phyloP scores from a whole-genome alignment of 2,888 invertebrate species.

The Mesochorus sp. region DNA sequence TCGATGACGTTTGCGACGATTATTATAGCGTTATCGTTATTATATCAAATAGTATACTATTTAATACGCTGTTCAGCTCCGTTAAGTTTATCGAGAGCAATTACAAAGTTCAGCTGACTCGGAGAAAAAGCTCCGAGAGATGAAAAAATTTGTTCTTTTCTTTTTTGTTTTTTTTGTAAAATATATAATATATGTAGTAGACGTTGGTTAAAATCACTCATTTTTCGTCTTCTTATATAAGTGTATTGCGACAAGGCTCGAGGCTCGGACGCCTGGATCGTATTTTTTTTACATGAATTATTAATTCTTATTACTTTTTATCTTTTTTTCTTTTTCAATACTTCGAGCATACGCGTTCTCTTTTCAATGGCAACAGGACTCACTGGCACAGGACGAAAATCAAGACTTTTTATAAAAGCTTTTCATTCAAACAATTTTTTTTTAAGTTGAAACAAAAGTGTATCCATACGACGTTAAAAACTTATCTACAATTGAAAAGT shows the following conservation, averaged over 20 bases:
- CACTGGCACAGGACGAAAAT: constrained; percentile 13
- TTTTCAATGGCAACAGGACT: constrained; percentile 24
- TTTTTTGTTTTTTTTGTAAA: no score
- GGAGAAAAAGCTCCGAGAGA: constrained; percentile 60
- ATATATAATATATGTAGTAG: no score
- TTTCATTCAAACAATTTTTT: no score
- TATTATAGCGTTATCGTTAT: constrained; percentile 37
- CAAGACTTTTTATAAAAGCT: no score
- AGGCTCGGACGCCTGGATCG: constrained; percentile 31
- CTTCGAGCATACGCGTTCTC: background rate
- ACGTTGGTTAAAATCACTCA: constrained; percentile 56
- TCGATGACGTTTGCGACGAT: constrained; percentile 26
- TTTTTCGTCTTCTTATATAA: constrained; percentile 28
- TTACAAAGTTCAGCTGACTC: constrained; percentile 50
- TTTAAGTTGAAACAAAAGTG: no score
- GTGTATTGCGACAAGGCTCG: constrained; percentile 47
- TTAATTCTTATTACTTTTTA: background rate
- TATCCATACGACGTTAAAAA: no score
- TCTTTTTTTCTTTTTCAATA: background rate
- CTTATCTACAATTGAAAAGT: no score
- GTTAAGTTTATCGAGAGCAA: constrained; percentile 18
- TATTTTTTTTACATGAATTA: constrained; percentile 23
- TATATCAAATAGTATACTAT: constrained; percentile 38
- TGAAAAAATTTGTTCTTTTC: constrained; percentile 59
- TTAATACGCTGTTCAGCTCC: constrained; percentile 14